Conservation (phyloP, 2,888 invertebrate genomes). For the Acholoe squamosa region DNA sequence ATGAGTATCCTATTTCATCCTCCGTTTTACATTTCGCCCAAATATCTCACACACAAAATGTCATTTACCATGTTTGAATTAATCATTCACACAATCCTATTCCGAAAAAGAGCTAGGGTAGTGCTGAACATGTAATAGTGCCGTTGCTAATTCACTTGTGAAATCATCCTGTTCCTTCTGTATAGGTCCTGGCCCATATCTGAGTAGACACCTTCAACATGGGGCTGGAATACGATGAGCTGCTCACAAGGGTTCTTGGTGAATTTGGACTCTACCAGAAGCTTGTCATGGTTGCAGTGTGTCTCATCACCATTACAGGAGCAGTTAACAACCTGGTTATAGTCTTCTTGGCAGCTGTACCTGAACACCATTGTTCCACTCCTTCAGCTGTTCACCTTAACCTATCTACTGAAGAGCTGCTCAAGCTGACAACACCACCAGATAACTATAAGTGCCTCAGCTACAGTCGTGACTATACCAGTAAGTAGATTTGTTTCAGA, state of each 20-base stretch:
- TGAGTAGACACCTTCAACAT: too few relatives aligned
- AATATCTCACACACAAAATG: too few relatives aligned
- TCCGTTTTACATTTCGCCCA: too few relatives aligned
- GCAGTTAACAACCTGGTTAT: conserved; percentile 60
- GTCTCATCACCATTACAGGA: conserved; percentile 26
- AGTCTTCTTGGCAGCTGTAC: conserved; percentile 64
- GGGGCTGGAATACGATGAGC: neutral
- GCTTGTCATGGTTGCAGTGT: conserved; percentile 46
- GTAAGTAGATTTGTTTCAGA: neutral
- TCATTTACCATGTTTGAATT: too few relatives aligned
- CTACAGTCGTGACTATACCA: conserved; percentile 28
- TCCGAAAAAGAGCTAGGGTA: too few relatives aligned
- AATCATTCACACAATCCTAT: too few relatives aligned
- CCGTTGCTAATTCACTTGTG: too few relatives aligned
- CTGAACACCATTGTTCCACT: conserved; percentile 59
- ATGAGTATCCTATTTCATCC: too few relatives aligned
- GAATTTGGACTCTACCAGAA: conserved; percentile 63
- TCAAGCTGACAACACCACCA: conserved; percentile 10
- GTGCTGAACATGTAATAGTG: too few relatives aligned
- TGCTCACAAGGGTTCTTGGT: neutral
- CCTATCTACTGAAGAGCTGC: neutral
- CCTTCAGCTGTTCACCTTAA: conserved; percentile 6
- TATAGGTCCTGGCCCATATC: too few relatives aligned
- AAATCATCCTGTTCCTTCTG: too few relatives aligned
- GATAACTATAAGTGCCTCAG: neutral